phyloP scores from a whole-genome alignment of 2,888 invertebrate genomes.

The Geophilus truncorum region DNA sequence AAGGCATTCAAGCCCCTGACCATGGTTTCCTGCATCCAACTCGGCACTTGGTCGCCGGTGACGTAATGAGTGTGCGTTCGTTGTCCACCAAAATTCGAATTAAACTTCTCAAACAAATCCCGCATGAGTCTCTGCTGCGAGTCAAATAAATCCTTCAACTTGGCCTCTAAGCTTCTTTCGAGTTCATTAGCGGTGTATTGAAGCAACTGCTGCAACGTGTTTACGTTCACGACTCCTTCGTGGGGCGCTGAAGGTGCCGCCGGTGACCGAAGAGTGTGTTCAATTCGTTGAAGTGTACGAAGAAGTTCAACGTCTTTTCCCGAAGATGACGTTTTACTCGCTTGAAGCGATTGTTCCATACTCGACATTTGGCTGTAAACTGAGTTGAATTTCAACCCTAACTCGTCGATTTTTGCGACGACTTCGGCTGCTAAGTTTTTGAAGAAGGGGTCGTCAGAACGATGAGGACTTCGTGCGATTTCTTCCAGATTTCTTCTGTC shows the following conservation, averaged over 20 bases:
- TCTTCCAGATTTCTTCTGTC: not conserved
- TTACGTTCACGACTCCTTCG: not conserved
- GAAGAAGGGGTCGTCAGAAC: not conserved
- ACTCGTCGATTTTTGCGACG: not conserved
- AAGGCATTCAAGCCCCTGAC: not conserved
- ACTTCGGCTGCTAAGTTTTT: not conserved
- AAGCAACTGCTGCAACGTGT: not conserved
- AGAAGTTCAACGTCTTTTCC: not conserved
- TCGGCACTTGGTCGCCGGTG: not conserved
- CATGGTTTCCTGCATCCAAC: not conserved
- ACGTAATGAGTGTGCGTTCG: not conserved
- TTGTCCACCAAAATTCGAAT: not conserved
- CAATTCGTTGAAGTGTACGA: not conserved
- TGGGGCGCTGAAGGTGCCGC: not conserved
- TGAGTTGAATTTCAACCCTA: not conserved
- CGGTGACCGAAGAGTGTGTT: not conserved
- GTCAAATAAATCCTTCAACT: not conserved
- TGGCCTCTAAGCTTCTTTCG: not conserved
- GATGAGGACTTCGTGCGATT: not conserved
- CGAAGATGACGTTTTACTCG: not conserved
- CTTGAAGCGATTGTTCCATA: not conserved
- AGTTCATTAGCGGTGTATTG: not conserved
- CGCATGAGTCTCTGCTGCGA: not conserved
- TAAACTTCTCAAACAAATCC: not conserved
- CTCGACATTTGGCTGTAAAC: not conserved